Base-by-base conservation (phyloP, 1,140 invertebrate genomes). In the Propsilocerus akamusi region DNA sequence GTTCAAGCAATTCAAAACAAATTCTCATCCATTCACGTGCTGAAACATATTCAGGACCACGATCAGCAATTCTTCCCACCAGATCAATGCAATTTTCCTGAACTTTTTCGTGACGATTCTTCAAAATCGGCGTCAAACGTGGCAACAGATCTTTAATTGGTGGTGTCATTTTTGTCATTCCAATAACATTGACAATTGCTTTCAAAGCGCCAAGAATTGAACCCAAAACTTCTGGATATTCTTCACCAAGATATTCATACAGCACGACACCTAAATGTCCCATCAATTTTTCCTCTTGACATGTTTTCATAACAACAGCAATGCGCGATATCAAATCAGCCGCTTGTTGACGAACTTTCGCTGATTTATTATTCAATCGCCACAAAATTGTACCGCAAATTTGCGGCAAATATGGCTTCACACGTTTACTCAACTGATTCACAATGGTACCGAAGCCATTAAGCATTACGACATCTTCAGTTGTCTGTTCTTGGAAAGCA, bases 101-200 rank as follows among this genome's bases (percentile, higher is more conserved):
- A 51, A 99, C 93, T 73, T 96, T 89, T 56, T 95, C 89, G 66
- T 92, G 74, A 52, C 75, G 69, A 68, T 91, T 93, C 66, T 99
- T 99, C 12, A 99, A 72, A 61, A 99, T 99, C 1, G 97, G 97
- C 3, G 97, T 99, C 2, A 99, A 70, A 53, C 96, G 74, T 0
- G 96, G 97, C 20, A 99, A 70, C 1, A 99, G 70, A 74, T 99
- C 97, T 73, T 99, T 99, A 53, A 99, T 99, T 3, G 96, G 96
- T 5, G 97, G 97, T 5, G 93, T 99, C 96, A 99, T 99, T 73
- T 99, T 99, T 0, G 94, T 97, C 96, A 99, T 99, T 58, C 96
- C 95, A 65, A 99, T 99, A 3, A 99, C 97, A 70, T 98, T 99
- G 0, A 99, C 95, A 59, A 99, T 99, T 1, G 88, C 92, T 71